phyloP scores from a whole-genome alignment of 2,888 invertebrate genomes.

The Troides aeacus region DNA sequence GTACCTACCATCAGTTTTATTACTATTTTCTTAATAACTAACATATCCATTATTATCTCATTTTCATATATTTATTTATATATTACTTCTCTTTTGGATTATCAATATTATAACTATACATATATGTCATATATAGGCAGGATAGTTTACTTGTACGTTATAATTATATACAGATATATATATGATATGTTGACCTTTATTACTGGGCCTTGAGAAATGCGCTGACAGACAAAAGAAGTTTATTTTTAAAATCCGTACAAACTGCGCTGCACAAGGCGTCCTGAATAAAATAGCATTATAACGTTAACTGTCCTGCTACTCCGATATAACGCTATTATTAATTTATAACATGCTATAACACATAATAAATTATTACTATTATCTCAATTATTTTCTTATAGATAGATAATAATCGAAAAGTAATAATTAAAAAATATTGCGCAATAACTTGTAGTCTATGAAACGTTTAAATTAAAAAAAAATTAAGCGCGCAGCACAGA shows the following conservation, averaged over 20 bases:
- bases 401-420: too few relatives aligned
- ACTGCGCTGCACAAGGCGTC: constrained; percentile 7
- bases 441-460: too few relatives aligned
- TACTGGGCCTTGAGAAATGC: constrained; percentile 37
- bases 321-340: neutral
- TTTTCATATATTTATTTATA: too few relatives aligned
- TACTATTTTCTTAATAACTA: too few relatives aligned
- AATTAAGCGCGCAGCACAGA: neutral
- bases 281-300: constrained; percentile 1
- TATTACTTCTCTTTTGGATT: too few relatives aligned
- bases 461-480: neutral
- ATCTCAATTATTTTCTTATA: too few relatives aligned
- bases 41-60: too few relatives aligned
- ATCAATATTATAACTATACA: too few relatives aligned
- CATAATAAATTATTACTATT: too few relatives aligned
- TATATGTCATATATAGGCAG: too few relatives aligned
- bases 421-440: too few relatives aligned
- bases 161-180: constrained; percentile 19
- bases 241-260: constrained; percentile 54
- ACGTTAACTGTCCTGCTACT: constrained; percentile 21
- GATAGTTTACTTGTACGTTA: constrained; percentile 3
- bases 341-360: neutral
- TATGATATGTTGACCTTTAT: constrained; percentile 22
- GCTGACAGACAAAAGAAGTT: constrained; percentile 53
- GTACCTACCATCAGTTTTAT: too few relatives aligned